A percentile compares a stretch with the other conserved stretches of the same genome.
phyloP scores from a whole-genome alignment of 2,888 invertebrate species.

The Ochropleura leucogaster region DNA sequence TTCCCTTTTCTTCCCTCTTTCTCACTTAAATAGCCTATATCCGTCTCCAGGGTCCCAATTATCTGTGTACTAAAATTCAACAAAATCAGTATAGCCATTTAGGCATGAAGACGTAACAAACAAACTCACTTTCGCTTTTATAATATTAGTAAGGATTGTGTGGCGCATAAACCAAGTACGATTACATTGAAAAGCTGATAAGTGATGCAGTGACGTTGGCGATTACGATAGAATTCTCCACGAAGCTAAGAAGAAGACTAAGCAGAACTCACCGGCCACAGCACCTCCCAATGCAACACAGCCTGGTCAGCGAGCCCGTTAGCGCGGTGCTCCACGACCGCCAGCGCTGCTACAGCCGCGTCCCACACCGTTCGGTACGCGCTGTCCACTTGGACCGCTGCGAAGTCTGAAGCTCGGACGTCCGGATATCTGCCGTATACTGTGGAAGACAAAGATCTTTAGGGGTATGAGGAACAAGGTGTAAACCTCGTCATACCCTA shows the following conservation, averaged over 20 bases:
- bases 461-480: no score
- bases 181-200: not conserved
- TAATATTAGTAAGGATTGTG: no score
- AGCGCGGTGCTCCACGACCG: slow-evolving; percentile 93
- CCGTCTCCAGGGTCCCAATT: no score
- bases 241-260: not conserved
- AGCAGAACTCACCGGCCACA: slow-evolving; percentile 93
- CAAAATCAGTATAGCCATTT: no score
- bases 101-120: no score
- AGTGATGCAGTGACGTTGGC: no score
- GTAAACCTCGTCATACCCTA: no score
- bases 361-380: slow-evolving; percentile 96
- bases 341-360: slow-evolving; percentile 93
- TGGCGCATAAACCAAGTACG: not conserved
- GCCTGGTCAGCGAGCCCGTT: slow-evolving; percentile 91
- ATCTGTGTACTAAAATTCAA: no score
- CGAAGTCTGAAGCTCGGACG: slow-evolving; percentile 94
- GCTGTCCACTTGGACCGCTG: slow-evolving; percentile 95
- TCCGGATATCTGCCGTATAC: slow-evolving; percentile 96
- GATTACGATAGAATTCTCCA: no score
- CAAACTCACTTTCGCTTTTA: no score
- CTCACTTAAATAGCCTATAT: no score
- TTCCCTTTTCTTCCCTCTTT: no score
- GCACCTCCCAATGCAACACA: slow-evolving; percentile 96
- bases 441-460: slow-evolving; percentile 65